Base-by-base conservation (phyloP, 2,113 vertebrate species). In the Turdus rufiventris region DNA sequence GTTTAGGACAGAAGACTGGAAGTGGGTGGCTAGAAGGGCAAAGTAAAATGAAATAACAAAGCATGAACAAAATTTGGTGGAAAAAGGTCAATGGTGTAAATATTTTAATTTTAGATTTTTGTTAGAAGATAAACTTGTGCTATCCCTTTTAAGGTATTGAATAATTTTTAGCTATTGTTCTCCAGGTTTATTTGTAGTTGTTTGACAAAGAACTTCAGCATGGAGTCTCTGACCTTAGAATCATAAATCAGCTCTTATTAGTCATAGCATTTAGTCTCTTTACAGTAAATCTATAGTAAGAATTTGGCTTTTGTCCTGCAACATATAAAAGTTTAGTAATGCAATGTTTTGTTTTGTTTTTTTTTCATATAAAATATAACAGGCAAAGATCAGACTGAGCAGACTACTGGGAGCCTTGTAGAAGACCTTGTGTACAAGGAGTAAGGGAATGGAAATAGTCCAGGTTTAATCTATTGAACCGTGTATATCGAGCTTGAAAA, bases 1-100 rank as follows among this genome's bases (percentile, higher is more conserved):
- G 47, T 36, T 83, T 31, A 61, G 17, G 4, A 24, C 7, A 81
- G 34, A 8, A 70, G 6, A 42, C 1, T 71, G 15, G 14, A 79
- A 53, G 7, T 40, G 29, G 20, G 5, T 77, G 47, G 24, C 14
- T 45, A 40, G n/a, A 62, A 77, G 19, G 29, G 67, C 5, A 86
- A 58, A 43, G 25, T 40, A 56, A 79, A 56, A 73, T 29, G 0
- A 43, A 79, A 47, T 53, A 72, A 80, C 3, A n/a, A 18, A 29
- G 9, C 20, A 60, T 24, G 23, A 70, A 85, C 1, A 48, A 54
- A 75, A 45, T 50, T n/a, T 0, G 0, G 16, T 45, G 6, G 5
- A 4, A 36, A 65, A 38, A 72, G 50, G 4, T 43, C 34, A 65
- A 2, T 61, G 14, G 1, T 3, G 0, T 65, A 60, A 72, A 63